These are phyloP conservation scores for Laupala kohalensis DNA, from an alignment of 1,140 invertebrate species.

Conservation along the genomic window DNA sequence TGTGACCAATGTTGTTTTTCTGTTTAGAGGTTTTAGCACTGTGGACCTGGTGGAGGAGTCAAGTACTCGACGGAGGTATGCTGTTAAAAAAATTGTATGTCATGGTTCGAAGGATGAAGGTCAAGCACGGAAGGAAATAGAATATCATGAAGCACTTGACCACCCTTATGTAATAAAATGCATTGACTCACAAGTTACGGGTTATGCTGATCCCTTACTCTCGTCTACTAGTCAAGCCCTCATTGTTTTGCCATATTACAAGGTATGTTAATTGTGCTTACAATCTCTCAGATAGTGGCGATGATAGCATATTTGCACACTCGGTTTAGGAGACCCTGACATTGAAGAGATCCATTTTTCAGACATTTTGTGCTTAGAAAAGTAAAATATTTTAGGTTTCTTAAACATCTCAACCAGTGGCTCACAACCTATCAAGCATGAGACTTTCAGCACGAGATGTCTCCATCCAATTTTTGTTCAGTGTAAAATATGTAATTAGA, in stretches of 20 bases:
- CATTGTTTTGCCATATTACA: slow-evolving; percentile 65
- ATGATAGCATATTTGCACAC: background rate
- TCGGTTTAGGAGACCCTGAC: background rate
- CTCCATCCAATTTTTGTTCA: too few species aligned
- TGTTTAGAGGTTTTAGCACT: slow-evolving; percentile 67
- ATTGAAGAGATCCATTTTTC: background rate
- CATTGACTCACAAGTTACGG: slow-evolving; percentile 51
- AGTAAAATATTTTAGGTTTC: too few species aligned
- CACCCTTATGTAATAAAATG: slow-evolving; percentile 68
- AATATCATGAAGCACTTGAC: slow-evolving; percentile 52
- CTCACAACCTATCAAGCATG: too few species aligned
- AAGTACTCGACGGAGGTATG: slow-evolving; percentile 55
- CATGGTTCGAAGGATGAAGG: slow-evolving; percentile 67
- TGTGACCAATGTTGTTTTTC: slow-evolving; percentile 9
- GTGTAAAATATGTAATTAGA: too few species aligned
- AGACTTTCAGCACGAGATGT: too few species aligned
- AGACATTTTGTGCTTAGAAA: background rate
- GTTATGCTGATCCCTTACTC: slow-evolving; percentile 47
- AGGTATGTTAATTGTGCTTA: slow-evolving; percentile 33
- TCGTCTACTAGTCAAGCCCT: slow-evolving; percentile 60
- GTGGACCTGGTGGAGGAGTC: slow-evolving; percentile 65
- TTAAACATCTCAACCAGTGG: too few species aligned
- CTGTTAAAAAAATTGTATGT: slow-evolving; percentile 69
- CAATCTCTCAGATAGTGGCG: too few species aligned
- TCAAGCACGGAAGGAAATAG: slow-evolving; percentile 58